A percentile compares a stretch with the other conserved stretches of the same genome.
phyloP scores from a whole-genome alignment of 2,797 vertebrate species.

The Microctenopoma steveboyesi region DNA sequence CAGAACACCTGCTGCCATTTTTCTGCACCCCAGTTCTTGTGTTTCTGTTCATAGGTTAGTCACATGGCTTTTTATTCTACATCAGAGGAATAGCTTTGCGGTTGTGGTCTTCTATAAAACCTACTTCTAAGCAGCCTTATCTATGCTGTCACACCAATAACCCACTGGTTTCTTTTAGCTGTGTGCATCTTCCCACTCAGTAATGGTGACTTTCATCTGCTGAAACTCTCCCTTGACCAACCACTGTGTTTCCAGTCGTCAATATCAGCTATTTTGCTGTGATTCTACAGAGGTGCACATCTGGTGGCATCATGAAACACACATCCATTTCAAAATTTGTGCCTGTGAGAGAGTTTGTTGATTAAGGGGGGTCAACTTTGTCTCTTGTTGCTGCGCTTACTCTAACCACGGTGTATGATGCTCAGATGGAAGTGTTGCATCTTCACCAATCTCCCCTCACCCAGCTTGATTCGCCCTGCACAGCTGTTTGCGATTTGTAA shows the following conservation, averaged over 20 bases:
- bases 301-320: not conserved
- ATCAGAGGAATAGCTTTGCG: not conserved
- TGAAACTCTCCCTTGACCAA: not conserved
- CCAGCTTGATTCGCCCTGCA: too few species aligned
- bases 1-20: slow-evolving; percentile 10
- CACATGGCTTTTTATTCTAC: not conserved
- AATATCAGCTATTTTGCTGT: not conserved
- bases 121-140: not conserved
- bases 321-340: not conserved
- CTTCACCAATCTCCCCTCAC: not conserved
- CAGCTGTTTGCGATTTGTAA: not conserved
- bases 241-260: not conserved
- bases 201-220: slow-evolving; percentile 4
- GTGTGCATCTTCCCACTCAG: not conserved
- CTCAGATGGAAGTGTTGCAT: not conserved
- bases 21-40: not conserved
- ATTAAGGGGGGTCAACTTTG: too few species aligned
- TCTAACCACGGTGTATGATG: too few species aligned
- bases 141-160: not conserved
- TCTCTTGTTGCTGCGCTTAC: too few species aligned
- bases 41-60: not conserved
- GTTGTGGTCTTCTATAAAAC: not conserved
- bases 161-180: not conserved
- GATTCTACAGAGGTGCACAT: not conserved
- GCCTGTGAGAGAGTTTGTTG: not conserved